Percentiles rank a stretch among this genome's conserved stretches.
phyloP scores from a whole-genome alignment of 92 coral and sea anemone species.

The Bergia puertoricense region DNA sequence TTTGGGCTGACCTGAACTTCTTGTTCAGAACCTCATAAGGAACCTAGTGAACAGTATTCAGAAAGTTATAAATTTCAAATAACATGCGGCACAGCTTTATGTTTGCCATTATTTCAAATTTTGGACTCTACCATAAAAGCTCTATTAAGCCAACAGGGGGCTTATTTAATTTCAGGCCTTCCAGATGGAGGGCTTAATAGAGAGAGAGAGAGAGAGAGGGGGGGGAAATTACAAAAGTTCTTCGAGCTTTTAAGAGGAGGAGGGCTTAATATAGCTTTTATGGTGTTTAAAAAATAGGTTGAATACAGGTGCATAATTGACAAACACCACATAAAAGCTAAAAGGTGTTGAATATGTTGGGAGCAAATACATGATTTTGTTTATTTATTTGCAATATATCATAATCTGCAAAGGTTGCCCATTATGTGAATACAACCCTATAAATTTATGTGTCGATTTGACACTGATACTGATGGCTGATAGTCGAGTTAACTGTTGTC shows the following conservation, averaged over 20 bases:
- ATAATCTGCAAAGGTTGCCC: too few relatives aligned
- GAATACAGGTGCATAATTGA: neutral
- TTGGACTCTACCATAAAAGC: neutral
- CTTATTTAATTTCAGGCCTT: too few relatives aligned
- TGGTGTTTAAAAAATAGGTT: neutral
- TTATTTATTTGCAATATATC: too few relatives aligned
- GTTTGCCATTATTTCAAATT: too few relatives aligned
- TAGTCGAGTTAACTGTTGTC: neutral
- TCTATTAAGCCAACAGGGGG: neutral
- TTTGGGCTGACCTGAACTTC: slow-evolving; percentile 95
- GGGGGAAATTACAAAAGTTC: too few relatives aligned
- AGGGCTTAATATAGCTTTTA: neutral
- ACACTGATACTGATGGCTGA: neutral
- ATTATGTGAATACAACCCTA: neutral
- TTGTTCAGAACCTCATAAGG: slow-evolving; percentile 96
- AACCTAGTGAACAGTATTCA: slow-evolving; percentile 52
- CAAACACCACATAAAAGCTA: too few relatives aligned
- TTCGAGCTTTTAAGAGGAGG: too few relatives aligned
- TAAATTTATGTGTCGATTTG: neutral
- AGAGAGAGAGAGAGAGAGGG: too few relatives aligned
- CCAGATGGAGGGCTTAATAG: too few relatives aligned
- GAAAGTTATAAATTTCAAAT: neutral
- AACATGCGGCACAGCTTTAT: neutral
- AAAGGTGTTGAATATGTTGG: neutral
- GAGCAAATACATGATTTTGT: neutral